phyloP scores from a whole-genome alignment of 2,797 vertebrate genomes.

The Gobionotothen gibberifrons region DNA sequence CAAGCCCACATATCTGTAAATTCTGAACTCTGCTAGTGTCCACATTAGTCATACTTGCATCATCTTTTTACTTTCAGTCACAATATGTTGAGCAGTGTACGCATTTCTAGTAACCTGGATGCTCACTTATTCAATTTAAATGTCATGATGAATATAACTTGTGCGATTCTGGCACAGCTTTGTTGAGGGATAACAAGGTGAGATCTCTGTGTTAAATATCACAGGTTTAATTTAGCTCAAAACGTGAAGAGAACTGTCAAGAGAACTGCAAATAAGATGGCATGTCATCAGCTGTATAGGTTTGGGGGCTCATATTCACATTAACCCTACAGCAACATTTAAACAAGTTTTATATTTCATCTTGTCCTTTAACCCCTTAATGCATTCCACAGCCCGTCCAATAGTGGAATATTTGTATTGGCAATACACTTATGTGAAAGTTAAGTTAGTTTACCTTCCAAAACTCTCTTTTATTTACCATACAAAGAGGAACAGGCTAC shows the following conservation, averaged over 20 bases:
- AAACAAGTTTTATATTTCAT: no score
- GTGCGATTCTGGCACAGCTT: conserved; percentile 3
- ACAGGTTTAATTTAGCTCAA: not conserved
- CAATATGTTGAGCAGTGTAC: no score
- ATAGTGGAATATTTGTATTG: no score
- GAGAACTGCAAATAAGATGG: conserved; percentile 17
- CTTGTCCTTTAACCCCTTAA: no score
- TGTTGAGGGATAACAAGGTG: not conserved
- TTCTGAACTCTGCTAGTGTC: no score
- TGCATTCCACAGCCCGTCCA: no score
- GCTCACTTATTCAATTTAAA: not conserved
- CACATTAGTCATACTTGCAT: no score
- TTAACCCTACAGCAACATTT: no score
- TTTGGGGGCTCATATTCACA: not conserved
- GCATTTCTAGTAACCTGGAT: not conserved
- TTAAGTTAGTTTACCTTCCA: no score
- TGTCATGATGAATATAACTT: not conserved
- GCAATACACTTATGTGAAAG: no score
- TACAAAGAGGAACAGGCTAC: not conserved
- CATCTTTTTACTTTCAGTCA: no score
- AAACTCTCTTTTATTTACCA: not conserved
- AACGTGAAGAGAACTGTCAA: not conserved
- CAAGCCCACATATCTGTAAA: no score
- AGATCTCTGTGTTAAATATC: conserved; percentile 8
- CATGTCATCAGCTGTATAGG: not conserved